phyloP scores from a whole-genome alignment of 2,888 invertebrate genomes.

The Eristalinus sepulchralis region DNA sequence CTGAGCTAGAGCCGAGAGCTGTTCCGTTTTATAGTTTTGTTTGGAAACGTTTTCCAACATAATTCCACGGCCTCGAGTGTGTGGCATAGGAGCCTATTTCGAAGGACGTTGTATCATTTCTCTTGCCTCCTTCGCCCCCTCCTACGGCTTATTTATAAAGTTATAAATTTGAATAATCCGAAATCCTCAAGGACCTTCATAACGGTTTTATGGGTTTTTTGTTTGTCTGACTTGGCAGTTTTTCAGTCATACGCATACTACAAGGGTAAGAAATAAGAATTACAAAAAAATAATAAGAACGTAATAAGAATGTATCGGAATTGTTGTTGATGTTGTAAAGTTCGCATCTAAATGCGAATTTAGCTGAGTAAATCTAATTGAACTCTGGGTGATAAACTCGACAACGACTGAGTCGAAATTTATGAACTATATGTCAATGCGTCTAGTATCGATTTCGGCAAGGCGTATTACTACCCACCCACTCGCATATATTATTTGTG shows the following conservation, averaged over 20 bases:
- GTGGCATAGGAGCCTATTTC: background rate
- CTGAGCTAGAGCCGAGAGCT: background rate
- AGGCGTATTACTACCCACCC: background rate
- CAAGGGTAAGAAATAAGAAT: slow-evolving; percentile 22
- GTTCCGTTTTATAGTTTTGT: slow-evolving; percentile 49
- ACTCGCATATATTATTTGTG: background rate
- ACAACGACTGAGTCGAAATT: background rate
- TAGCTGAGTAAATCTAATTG: slow-evolving; percentile 25
- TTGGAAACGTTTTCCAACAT: slow-evolving; percentile 4
- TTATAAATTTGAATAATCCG: slow-evolving; percentile 69
- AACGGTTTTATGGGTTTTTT: slow-evolving; percentile 60
- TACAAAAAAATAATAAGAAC: background rate
- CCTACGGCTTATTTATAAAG: slow-evolving; percentile 55
- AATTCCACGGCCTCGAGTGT: background rate
- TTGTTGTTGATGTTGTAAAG: background rate
- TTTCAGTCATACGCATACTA: slow-evolving; percentile 2
- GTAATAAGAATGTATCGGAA: background rate
- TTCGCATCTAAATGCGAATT: slow-evolving; percentile 27
- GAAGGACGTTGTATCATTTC: slow-evolving; percentile 38
- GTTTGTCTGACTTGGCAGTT: slow-evolving; percentile 51
- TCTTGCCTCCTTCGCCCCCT: background rate
- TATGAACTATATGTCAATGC: background rate
- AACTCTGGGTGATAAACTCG: slow-evolving; percentile 11
- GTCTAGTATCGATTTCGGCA: background rate
- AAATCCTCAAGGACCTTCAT: slow-evolving; percentile 60